Conservation (phyloP, 2,797 vertebrate genomes). For the Labroides dimidiatus region DNA sequence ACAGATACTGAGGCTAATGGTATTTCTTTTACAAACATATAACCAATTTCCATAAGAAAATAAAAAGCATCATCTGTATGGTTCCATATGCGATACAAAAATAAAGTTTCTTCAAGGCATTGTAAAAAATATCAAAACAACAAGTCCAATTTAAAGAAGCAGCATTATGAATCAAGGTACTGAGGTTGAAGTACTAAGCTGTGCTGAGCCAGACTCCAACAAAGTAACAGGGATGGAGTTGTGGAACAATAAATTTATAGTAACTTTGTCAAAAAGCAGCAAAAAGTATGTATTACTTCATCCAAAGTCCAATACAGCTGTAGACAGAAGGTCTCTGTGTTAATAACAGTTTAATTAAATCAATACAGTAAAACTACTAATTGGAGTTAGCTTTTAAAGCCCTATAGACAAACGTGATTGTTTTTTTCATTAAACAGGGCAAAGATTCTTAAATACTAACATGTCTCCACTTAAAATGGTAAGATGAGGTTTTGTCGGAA, state of each 20-base stretch:
- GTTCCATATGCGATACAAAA: background rate
- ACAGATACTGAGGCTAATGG: background rate
- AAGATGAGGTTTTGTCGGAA: too few species aligned
- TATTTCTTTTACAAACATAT: background rate
- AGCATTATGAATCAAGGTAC: slow-evolving; percentile 14
- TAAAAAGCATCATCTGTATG: background rate
- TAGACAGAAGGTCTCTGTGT: background rate
- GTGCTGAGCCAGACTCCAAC: background rate
- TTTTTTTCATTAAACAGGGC: too few species aligned
- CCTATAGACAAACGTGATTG: too few species aligned
- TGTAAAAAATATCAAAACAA: too few species aligned
- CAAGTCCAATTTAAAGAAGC: slow-evolving; percentile 7
- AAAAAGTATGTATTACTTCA: background rate
- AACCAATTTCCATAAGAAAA: slow-evolving; percentile 1
- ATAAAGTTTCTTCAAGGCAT: background rate
- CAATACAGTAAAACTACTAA: too few species aligned
- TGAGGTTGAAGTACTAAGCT: slow-evolving; percentile 5
- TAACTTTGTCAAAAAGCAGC: background rate
- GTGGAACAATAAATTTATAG: slow-evolving; percentile 7
- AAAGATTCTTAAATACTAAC: too few species aligned
- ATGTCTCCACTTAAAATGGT: too few species aligned
- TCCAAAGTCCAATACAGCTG: background rate
- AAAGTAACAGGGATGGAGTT: background rate
- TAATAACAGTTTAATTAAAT: too few species aligned
- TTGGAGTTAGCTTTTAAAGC: too few species aligned